A percentile compares a stretch with the other conserved stretches of the same genome.
phyloP scores from a whole-genome alignment of 2,888 invertebrate genomes.

The Lasioglossum leucozonium region DNA sequence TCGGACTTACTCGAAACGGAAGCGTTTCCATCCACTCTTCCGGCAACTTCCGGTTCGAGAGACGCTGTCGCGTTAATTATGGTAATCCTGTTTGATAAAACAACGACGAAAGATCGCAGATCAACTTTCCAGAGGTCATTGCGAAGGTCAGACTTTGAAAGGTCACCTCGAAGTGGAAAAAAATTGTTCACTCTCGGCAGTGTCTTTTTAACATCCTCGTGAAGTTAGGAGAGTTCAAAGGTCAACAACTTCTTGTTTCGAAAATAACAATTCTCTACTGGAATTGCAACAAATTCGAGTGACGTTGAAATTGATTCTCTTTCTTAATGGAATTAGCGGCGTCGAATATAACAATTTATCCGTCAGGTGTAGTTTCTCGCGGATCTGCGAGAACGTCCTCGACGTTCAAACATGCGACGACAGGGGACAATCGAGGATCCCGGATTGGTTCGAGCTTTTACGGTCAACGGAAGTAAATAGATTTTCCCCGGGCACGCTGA shows the following conservation, averaged over 20 bases:
- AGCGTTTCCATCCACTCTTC: neutral
- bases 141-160: neutral
- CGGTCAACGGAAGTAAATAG: conserved; percentile 4
- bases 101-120: neutral
- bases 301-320: too few relatives aligned
- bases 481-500: neutral
- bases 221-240: too few relatives aligned
- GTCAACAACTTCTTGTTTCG: too few relatives aligned
- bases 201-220: too few relatives aligned
- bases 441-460: conserved; percentile 6
- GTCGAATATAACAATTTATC: too few relatives aligned
- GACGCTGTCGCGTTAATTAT: neutral
- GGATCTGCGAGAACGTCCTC: too few relatives aligned
- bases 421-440: neutral
- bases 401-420: neutral
- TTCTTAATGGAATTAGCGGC: too few relatives aligned
- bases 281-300: too few relatives aligned
- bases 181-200: neutral
- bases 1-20: neutral
- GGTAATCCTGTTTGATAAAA: neutral
- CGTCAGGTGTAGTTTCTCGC: too few relatives aligned
- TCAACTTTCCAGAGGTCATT: neutral
- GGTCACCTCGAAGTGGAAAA: neutral
- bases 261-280: too few relatives aligned
- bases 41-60: neutral